Evolutionary conservation across 2,888 invertebrate genomes (phyloP), one percentile per base, ranked within the genome.

Genomic region (Melitaea athalia): DNA sequence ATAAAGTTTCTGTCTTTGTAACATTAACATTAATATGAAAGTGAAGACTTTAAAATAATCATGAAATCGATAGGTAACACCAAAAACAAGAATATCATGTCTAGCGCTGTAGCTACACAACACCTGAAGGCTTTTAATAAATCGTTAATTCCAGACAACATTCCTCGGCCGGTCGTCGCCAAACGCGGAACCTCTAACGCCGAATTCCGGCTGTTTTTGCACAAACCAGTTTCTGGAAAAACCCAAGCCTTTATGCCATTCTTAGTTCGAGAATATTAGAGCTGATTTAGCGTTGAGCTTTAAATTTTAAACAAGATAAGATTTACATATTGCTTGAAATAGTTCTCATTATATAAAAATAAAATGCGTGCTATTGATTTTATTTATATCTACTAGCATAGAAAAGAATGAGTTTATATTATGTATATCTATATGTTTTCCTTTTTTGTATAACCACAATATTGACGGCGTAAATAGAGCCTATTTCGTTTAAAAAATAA

Each of bases 211-310:
- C 68, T 75, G 81, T 84, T 83, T 84, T 84, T 81, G 79, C 78
- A 73, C 75, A 77, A 84, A 84, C 85, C 81, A 81, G 86, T 84
- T 77, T 71, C 55, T 68, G 67, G 81, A 83, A 87, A 87, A 88
- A 84, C 85, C 85, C 81, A 74, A 77, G 69, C 71, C 73, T 77
- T 57, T 57, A 42, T 38, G 49, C 59, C 31, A 52, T 59, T 55
- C 59, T 67, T 63, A 53, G 33, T 59, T 65, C 47, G 61, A 52
- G 47, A 55, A 67, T 63, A 59, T 57, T 63, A 59, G 15, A 65
- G 45, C 15, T 33, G 47, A 55, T 33, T 57, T 57, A 38, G 57
- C 55, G 14, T 5, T 67, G 38, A 49, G 55, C 17, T 67, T 47
- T 45, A 60, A 38, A 49, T 49, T 49, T 14, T 49, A 4, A 49